Base-by-base conservation (phyloP, 2,888 invertebrate species). In the Automeris io region DNA sequence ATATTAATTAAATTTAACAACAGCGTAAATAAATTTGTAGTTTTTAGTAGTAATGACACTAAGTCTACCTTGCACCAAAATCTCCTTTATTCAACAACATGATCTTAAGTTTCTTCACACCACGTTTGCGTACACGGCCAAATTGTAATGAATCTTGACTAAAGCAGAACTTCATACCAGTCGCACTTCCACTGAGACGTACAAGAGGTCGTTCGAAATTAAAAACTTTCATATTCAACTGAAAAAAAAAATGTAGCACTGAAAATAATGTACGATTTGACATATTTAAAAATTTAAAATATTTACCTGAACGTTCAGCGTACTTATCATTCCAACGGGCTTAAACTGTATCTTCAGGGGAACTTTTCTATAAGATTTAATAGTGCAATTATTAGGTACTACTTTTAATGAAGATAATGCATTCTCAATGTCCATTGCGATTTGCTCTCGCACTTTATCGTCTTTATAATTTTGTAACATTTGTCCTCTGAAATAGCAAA, bases 81-180 rank as follows among this genome's bases (percentile, higher is more conserved):
- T 85, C 80, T 19, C 86, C 85, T 42, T 78, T 74, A 47, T 86
- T 86, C 18, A 65, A 48, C 18, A 86, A 60, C 83, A 85, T 79
- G 8, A 86, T 75, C 58, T 82, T 83, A 5, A 85, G 54, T 52
- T 74, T 70, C 52, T 79, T 86, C 52, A 75, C 74, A 0, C 80
- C 82, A 1, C 72, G 70, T 47, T 74, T 80, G 22, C 85, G 72
- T 25, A 86, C 82, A 39, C 79, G 68, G 3, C 85, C 86, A 43
- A 86, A 86, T 47, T 86, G 85, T 36, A 86, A 50, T 0, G 85
- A 82, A 44, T 72, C 74, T 47, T 82, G 82, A 45, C 74, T 85
- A 33, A 86, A 70, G 36, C 58, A 59, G 5, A 86, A 51, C 38
- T 62, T 68, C 81, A 82, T 81, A 22, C 82, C 83, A 0, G 83